Conservation (phyloP, 2,797 vertebrate species). For the Distichodus sexfasciatus region DNA sequence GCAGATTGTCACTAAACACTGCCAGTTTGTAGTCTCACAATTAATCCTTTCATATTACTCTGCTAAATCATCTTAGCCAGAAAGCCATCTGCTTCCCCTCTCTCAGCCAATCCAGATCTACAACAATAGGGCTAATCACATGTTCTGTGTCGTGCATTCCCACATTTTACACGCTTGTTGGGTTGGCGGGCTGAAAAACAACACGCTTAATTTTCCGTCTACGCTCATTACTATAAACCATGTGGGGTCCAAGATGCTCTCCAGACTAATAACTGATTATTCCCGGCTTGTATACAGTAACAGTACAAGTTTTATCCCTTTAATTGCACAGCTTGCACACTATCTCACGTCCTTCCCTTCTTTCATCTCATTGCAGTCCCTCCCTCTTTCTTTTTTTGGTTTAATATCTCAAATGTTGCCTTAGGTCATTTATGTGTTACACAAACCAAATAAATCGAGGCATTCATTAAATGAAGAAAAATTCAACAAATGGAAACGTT, state of each 20-base stretch:
- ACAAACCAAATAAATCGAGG: slow-evolving; percentile 77
- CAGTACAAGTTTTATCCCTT: neutral
- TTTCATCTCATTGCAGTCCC: neutral
- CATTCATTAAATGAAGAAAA: slow-evolving; percentile 58
- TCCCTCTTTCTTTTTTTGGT: slow-evolving; percentile 11
- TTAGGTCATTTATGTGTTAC: slow-evolving; percentile 78
- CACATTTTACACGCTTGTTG: slow-evolving; percentile 4
- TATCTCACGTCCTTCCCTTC: neutral
- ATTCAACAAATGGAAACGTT: slow-evolving; percentile 24
- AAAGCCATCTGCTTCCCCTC: slow-evolving; percentile 30
- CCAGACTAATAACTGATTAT: neutral
- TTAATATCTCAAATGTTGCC: slow-evolving; percentile 73
- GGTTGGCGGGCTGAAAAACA: neutral
- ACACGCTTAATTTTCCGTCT: neutral
- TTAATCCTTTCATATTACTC: slow-evolving; percentile 25
- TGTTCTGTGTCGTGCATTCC: slow-evolving; percentile 9
- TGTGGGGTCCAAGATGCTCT: neutral
- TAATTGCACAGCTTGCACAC: neutral
- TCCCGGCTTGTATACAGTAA: neutral
- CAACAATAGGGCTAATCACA: slow-evolving; percentile 31
- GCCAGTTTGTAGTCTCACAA: slow-evolving; percentile 16
- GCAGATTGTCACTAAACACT: neutral
- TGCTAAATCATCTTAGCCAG: slow-evolving; percentile 23
- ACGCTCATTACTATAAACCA: neutral
- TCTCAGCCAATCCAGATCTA: slow-evolving; percentile 23